phyloP scores from a whole-genome alignment of 2,797 vertebrate species.

The Sebastes minor region DNA sequence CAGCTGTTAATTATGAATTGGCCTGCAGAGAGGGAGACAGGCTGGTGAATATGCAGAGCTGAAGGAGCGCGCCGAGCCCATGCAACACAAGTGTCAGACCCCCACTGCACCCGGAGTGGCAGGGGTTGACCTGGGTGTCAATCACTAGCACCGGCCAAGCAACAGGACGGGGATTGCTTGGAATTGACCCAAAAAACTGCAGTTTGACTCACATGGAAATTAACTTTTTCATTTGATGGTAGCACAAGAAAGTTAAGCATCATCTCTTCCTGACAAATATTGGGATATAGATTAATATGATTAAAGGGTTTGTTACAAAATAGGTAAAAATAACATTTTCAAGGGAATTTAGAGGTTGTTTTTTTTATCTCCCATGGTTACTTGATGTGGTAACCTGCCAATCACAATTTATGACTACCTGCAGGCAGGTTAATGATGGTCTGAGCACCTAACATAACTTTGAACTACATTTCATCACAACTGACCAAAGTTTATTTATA shows the following conservation, averaged over 20 bases:
- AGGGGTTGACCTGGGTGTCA: slow-evolving; percentile 82
- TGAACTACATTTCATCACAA: neutral
- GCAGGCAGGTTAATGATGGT: neutral
- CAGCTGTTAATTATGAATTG: slow-evolving; percentile 89
- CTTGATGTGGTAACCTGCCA: slow-evolving; percentile 23
- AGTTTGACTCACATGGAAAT: slow-evolving; percentile 61
- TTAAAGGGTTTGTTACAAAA: neutral
- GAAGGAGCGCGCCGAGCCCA: slow-evolving; percentile 70
- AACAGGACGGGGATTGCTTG: slow-evolving; percentile 70
- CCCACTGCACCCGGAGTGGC: slow-evolving; percentile 78
- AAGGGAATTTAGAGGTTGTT: neutral
- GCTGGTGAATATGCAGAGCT: slow-evolving; percentile 86
- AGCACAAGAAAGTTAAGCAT: slow-evolving; percentile 4
- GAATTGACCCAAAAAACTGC: slow-evolving; percentile 71
- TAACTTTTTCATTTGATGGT: slow-evolving; percentile 50
- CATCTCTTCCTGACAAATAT: neutral
- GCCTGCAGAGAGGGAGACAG: slow-evolving; percentile 86
- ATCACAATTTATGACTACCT: slow-evolving; percentile 11
- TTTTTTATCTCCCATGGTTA: neutral
- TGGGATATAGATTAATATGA: neutral
- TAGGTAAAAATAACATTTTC: neutral
- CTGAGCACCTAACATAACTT: neutral
- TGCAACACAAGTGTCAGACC: slow-evolving; percentile 84
- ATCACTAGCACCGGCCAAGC: slow-evolving; percentile 73
- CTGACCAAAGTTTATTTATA: neutral